A percentile compares a stretch with the other conserved stretches of the same genome.
Conservation (phyloP, 2,113 vertebrate species). For the Mirounga angustirostris region DNA sequence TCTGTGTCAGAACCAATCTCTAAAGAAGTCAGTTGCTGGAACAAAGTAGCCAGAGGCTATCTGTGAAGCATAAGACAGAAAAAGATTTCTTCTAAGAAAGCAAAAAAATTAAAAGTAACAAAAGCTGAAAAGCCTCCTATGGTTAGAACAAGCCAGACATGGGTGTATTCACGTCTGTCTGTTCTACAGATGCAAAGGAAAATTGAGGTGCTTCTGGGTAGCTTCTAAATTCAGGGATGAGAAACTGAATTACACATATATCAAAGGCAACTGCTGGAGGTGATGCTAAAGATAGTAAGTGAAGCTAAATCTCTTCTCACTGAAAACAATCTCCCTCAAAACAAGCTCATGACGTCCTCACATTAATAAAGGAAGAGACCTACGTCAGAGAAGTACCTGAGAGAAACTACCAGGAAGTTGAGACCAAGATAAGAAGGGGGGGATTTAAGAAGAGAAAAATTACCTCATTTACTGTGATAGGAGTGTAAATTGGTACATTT, state of each 20-base stretch:
- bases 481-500: not conserved
- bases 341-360: not conserved
- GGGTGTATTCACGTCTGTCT: not conserved
- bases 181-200: not conserved
- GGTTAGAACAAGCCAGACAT: not conserved
- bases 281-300: not conserved
- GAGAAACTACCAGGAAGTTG: not conserved
- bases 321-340: not conserved
- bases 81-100: conserved; percentile 31
- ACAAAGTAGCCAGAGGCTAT: conserved; percentile 23
- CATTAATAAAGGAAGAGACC: not conserved
- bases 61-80: not conserved
- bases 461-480: not conserved
- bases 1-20: conserved; percentile 5
- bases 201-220: not conserved
- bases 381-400: not conserved
- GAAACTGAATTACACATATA: conserved; percentile 33
- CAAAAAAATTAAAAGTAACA: conserved; percentile 51
- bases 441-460: conserved; percentile 24
- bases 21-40: conserved; percentile 62
- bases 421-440: not conserved
- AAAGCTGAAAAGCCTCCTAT: conserved; percentile 34
- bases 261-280: not conserved
- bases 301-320: not conserved
- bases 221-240: conserved; percentile 39